Evolutionary conservation across 2,888 invertebrate genomes (phyloP), one percentile per base, ranked within the genome.

Genomic region (Girardia tigrina): DNA sequence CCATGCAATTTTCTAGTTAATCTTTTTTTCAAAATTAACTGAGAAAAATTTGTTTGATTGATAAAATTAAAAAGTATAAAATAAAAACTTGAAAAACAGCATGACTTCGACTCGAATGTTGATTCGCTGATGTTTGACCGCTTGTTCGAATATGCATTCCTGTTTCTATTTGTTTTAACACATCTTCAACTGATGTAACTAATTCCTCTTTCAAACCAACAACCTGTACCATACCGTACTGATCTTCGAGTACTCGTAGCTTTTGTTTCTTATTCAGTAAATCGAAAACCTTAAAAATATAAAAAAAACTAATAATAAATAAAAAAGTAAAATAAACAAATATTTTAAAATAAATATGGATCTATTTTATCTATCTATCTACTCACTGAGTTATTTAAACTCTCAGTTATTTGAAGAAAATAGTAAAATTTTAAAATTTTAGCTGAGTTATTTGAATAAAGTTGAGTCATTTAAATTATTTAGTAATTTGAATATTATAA

Each of bases 31-130:
- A 72, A 36, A 20, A 72, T 78, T 80, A 71, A 79, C 79, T 77
- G 79, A 16, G 4, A 56, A 56, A 56, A 16, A 56, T 20, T n/a
- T n/a, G 79, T 75, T 81, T 82, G 80, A 74, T 80, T 79, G 26
- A 74, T 77, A 76, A 77, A 77, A 76, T 72, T 42, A 75, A 16
- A 16, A 27, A 71, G n/a, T n/a, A 20, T 6, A 12, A 26, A 71
- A 16, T 20, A 26, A 29, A 20, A 6, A 26, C 69, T 87, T 98
- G 97, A 87, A 98, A 98, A 81, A 98, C 94, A 76, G 98, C 98
- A 87, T 98, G 98, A 77, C 97, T 97, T 80, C 98, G 89, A 70
- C 97, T 97, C 75, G 95, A 97, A 86, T 98, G 95, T 78, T 91
- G 90, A 86, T 98, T 98, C 75, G 97, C 97, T 74, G 94, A 94